Evolutionary conservation across 2,888 invertebrate genomes (phyloP), one percentile per base, ranked within the genome.

Genomic region (Eupithecia abbreviata): DNA sequence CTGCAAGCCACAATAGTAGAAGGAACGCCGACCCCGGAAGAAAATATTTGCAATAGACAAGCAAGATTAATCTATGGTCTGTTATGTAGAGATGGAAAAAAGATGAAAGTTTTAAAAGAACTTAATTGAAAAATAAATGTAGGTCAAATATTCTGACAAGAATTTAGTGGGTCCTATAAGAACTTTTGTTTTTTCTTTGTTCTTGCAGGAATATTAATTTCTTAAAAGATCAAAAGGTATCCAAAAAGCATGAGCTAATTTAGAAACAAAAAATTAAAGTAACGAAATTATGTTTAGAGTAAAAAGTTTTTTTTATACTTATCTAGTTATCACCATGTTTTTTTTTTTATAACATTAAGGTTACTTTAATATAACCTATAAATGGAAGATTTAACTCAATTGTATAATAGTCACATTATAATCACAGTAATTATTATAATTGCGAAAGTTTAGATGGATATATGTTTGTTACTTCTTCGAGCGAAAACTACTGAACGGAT

Each of bases 21-120:
- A 78, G 87, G 88, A 90, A 89, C 92, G 87, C 88, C 90, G 92
- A 93, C 92, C 93, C 94, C 91, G 94, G 93, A 94, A 93, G 90
- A 90, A 30, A 87, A 91, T 90, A 89, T 90, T 90, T 89, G 89
- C 90, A 87, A 90, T 90, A 89, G 91, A 91, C 91, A 91, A 91
- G 90, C 91, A 91, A 91, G 90, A 92, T 92, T 92, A 92, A 93
- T 93, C 91, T 93, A 87, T 75, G 75, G 62, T 73, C 73, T 73
- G 55, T 49, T 70, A 68, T 77, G 49, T 15, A 73, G 75, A 78
- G n/a, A 74, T 69, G 30, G 71, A 77, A 79, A 77, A 77, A 74
- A 45, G 18, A 49, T 10, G 67, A 68, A 43, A 45, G n/a, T 42
- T n/a, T 9, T 68, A 45, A 6, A 30, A 3, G 4, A 1, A 49